These are phyloP conservation scores for Perognathus longimembris DNA, from an alignment of 2,113 vertebrate species.

Conservation along the genomic window DNA sequence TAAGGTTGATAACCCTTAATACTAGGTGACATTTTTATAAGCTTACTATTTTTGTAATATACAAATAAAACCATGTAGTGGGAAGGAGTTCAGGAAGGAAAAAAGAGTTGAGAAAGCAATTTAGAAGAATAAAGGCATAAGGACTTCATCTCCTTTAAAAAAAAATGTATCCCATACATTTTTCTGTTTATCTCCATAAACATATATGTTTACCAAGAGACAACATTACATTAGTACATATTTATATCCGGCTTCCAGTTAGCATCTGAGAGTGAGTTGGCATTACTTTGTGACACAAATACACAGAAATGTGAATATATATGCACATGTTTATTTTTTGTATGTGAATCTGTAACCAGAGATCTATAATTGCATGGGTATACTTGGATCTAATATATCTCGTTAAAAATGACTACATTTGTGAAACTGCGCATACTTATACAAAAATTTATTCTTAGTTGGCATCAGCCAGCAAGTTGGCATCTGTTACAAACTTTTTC, in stretches of 20 bases:
- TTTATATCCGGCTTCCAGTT: slow-evolving; percentile 76
- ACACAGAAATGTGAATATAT: slow-evolving; percentile 71
- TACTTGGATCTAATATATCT: slow-evolving; percentile 73
- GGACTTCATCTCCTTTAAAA: slow-evolving; percentile 64
- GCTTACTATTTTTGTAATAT: slow-evolving; percentile 11
- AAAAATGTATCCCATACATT: slow-evolving; percentile 36
- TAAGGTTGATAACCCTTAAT: neutral
- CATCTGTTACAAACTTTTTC: slow-evolving; percentile 74
- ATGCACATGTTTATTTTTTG: slow-evolving; percentile 79
- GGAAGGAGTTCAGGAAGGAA: neutral
- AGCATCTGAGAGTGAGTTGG: slow-evolving; percentile 69
- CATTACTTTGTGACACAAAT: slow-evolving; percentile 57
- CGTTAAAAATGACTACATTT: slow-evolving; percentile 75
- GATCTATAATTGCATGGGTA: slow-evolving; percentile 67
- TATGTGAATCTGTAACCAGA: slow-evolving; percentile 65
- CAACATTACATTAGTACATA: slow-evolving; percentile 68
- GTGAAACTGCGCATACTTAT: slow-evolving; percentile 72
- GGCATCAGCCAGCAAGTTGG: slow-evolving; percentile 69
- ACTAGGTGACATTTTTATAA: slow-evolving; percentile 1
- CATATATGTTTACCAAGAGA: slow-evolving; percentile 76
- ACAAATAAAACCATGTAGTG: neutral
- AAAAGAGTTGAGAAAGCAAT: slow-evolving; percentile 32
- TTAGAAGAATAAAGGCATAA: slow-evolving; percentile 52
- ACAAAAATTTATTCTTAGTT: slow-evolving; percentile 73
- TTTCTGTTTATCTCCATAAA: slow-evolving; percentile 74